A percentile compares a stretch with the other conserved stretches of the same genome.
These are phyloP conservation scores for Corydoras sp. DNA, from an alignment of 2,113 vertebrate genomes.

Conservation along the genomic window DNA sequence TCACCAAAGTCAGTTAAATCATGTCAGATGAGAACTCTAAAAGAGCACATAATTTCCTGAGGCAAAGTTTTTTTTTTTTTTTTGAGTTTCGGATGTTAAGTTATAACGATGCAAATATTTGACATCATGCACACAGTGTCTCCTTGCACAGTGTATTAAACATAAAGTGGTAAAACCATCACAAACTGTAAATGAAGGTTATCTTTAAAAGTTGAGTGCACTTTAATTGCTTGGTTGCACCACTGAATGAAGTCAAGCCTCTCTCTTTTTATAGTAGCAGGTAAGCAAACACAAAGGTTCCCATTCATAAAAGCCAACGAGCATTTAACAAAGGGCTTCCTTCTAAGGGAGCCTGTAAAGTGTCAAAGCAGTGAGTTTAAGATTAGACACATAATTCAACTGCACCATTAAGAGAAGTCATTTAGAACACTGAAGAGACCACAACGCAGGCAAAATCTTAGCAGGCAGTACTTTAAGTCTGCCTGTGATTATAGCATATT, in stretches of 20 bases:
- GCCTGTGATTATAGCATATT: not conserved
- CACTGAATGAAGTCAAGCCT: slow-evolving; percentile 21
- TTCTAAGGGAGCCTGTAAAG: slow-evolving; percentile 28
- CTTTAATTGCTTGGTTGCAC: slow-evolving; percentile 10
- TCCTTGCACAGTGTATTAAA: too few relatives aligned
- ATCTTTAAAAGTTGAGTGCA: not conserved
- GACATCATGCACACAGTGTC: too few relatives aligned
- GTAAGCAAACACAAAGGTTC: slow-evolving; percentile 34
- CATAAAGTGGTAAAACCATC: too few relatives aligned
- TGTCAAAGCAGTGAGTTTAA: slow-evolving; percentile 25
- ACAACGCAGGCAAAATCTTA: slow-evolving; percentile 26
- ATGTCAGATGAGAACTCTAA: too few relatives aligned
- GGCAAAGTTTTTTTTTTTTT: too few relatives aligned
- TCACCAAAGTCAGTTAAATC: too few relatives aligned
- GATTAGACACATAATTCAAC: slow-evolving; percentile 29
- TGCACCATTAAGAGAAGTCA: slow-evolving; percentile 25
- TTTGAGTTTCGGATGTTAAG: too few relatives aligned
- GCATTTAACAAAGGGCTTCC: slow-evolving; percentile 11
- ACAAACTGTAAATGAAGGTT: too few relatives aligned
- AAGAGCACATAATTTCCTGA: too few relatives aligned
- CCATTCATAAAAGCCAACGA: slow-evolving; percentile 30
- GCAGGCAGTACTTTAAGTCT: too few relatives aligned
- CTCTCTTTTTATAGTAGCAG: slow-evolving; percentile 26
- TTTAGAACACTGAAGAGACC: slow-evolving; percentile 27
- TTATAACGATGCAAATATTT: too few relatives aligned